A percentile compares a stretch with the other conserved stretches of the same genome.
These are phyloP conservation scores for Phenganax marumi DNA, from an alignment of 92 coral and sea anemone genomes.

Conservation along the genomic window DNA sequence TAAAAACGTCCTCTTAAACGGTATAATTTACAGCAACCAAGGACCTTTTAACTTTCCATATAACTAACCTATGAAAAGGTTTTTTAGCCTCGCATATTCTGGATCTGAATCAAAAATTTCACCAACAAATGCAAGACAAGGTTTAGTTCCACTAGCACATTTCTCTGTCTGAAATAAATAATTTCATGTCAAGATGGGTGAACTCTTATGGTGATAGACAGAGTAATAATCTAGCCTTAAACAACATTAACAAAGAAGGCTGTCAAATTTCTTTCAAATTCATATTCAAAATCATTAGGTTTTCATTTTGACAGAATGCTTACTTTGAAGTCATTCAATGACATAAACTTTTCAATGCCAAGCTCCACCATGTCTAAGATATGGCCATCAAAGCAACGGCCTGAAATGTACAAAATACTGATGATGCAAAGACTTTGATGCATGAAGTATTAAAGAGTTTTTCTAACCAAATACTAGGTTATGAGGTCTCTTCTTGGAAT, in stretches of 20 bases:
- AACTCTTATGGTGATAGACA: not conserved
- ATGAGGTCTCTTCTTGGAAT: slow-evolving; percentile 94
- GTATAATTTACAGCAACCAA: not conserved
- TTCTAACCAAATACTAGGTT: slow-evolving; percentile 82
- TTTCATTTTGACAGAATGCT: too few species aligned
- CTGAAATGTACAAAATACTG: slow-evolving; percentile 34
- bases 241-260: not conserved
- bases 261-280: not conserved
- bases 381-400: slow-evolving; percentile 93
- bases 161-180: slow-evolving; percentile 68
- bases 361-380: slow-evolving; percentile 89
- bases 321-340: slow-evolving; percentile 78
- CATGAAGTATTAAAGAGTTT: not conserved
- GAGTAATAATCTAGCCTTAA: not conserved
- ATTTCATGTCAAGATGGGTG: not conserved
- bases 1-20: not conserved
- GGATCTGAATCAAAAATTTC: slow-evolving; percentile 79
- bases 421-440: not conserved
- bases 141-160: slow-evolving; percentile 87
- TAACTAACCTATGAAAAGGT: slow-evolving; percentile 70
- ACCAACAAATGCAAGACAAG: slow-evolving; percentile 87
- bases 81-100: slow-evolving; percentile 77
- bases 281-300: too few species aligned
- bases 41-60: too few species aligned
- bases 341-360: slow-evolving; percentile 72